Evolutionary conservation across 64 coral and sea anemone genomes (phyloP).

Genomic region (Montipora sp.): DNA sequence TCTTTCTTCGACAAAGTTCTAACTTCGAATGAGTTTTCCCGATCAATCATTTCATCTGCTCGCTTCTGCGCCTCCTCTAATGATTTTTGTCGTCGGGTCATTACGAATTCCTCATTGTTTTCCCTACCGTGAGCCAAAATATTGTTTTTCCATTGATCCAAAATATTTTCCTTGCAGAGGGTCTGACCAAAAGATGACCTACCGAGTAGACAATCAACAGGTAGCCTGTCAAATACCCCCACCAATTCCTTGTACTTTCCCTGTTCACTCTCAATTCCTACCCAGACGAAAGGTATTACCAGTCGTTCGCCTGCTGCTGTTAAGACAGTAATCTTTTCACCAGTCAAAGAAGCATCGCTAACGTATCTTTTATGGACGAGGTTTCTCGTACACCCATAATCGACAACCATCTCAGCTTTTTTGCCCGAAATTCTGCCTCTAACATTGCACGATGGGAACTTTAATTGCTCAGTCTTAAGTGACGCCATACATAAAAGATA

Average conservation of each 20-base stretch:
- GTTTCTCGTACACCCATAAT: background rate
- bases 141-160: constrained; percentile 16
- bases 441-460: no score
- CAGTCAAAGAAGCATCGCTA: background rate
- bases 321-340: background rate
- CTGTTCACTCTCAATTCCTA: background rate
- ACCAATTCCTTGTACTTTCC: constrained; percentile 19
- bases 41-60: background rate
- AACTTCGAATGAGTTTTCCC: background rate
- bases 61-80: background rate
- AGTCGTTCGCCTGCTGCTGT: constrained; percentile 6
- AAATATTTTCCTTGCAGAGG: background rate
- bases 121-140: background rate
- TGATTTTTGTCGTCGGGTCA: no score
- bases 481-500: no score
- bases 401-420: constrained; percentile 10
- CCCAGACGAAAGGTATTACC: background rate
- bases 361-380: background rate
- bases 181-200: background rate
- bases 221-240: background rate
- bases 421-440: background rate
- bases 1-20: background rate
- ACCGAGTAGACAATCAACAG: constrained; percentile 17
- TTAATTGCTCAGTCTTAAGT: no score
- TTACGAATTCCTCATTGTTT: no score